Percentiles rank a stretch among this genome's conserved stretches.
phyloP scores from a whole-genome alignment of 2,797 vertebrate species.

The Spondyliosoma cantharus region DNA sequence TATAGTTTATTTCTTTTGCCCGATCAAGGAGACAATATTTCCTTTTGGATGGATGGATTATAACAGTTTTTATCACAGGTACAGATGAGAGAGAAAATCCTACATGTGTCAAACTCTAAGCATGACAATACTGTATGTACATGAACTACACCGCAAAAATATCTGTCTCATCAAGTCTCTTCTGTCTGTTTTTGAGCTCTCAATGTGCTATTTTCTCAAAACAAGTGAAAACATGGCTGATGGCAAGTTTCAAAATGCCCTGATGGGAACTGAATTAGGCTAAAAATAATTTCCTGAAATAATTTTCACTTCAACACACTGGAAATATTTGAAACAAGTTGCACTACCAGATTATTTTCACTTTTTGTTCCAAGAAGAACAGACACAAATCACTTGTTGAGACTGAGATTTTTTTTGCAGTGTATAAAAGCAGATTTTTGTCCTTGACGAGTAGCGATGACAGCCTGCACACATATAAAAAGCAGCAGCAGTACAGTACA shows the following conservation, averaged over 20 bases:
- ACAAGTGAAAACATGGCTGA: conserved; percentile 1
- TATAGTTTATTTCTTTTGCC: background rate
- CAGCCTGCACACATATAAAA: conserved; percentile 58
- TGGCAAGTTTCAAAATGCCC: background rate
- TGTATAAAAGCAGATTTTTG: conserved; percentile 41
- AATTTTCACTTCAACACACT: background rate
- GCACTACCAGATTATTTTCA: background rate
- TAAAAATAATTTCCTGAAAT: background rate
- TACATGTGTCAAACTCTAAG: conserved; percentile 42
- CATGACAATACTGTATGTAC: conserved; percentile 27
- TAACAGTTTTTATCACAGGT: conserved; percentile 26
- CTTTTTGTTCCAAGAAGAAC: conserved; percentile 7
- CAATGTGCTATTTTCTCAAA: conserved; percentile 24
- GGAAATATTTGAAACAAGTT: background rate
- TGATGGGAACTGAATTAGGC: background rate
- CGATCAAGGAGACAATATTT: background rate
- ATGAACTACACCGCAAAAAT: conserved; percentile 52
- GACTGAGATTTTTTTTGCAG: conserved; percentile 31
- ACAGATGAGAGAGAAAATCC: conserved; percentile 63
- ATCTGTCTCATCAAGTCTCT: conserved; percentile 18
- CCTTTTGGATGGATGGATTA: background rate
- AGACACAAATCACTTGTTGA: conserved; percentile 37
- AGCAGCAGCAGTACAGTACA: conserved; percentile 65
- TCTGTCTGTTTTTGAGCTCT: conserved; percentile 24
- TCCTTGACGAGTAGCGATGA: conserved; percentile 47